Evolutionary conservation across 2,797 vertebrate species (phyloP).

Genomic region (Huso huso): DNA sequence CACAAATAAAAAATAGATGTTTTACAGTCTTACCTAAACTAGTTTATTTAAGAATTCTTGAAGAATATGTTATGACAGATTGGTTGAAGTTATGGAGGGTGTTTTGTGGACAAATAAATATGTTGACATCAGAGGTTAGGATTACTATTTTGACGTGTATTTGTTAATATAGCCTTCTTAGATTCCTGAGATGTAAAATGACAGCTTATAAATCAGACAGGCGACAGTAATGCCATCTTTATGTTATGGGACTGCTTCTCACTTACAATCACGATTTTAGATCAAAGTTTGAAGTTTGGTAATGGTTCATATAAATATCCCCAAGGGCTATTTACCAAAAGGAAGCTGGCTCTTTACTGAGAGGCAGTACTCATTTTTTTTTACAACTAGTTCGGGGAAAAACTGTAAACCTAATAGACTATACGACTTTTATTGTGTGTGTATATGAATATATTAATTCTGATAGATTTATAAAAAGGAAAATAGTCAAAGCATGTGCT

Average conservation of each 20-base stretch:
- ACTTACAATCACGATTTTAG: slow-evolving; percentile 39
- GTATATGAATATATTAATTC: slow-evolving; percentile 7
- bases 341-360: slow-evolving; percentile 49
- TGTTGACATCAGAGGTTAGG: no score
- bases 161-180: no score
- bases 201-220: no score
- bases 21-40: no score
- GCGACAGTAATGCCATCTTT: no score
- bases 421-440: neutral
- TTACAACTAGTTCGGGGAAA: slow-evolving; percentile 8
- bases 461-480: neutral
- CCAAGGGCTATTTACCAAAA: slow-evolving; percentile 49
- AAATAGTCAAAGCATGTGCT: slow-evolving; percentile 33
- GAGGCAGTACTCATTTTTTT: slow-evolving; percentile 38
- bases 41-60: no score
- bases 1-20: no score
- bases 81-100: no score
- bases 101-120: no score
- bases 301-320: slow-evolving; percentile 55
- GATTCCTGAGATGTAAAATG: no score
- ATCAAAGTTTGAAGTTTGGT: slow-evolving; percentile 50
- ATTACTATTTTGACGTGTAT: no score
- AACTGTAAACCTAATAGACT: slow-evolving; percentile 7
- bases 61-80: no score
- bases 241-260: slow-evolving; percentile 24